These are phyloP conservation scores for Cephus cinctus DNA, from an alignment of 1,140 invertebrate genomes.

Conservation along the genomic window DNA sequence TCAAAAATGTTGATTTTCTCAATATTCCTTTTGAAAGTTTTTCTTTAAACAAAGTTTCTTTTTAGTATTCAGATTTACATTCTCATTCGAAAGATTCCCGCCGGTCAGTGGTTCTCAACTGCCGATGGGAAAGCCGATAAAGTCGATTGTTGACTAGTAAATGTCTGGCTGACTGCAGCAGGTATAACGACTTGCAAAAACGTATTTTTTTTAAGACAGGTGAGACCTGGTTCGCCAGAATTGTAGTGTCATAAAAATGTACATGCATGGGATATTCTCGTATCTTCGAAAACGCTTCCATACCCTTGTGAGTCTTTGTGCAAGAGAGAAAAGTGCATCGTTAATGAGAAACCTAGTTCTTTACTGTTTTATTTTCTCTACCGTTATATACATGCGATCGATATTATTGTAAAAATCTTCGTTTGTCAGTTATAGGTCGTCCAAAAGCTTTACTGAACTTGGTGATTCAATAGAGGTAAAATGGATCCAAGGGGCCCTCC, in stretches of 20 bases:
- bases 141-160: constrained; percentile 5
- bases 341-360: neutral
- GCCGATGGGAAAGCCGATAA: constrained; percentile 5
- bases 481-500: constrained; percentile 54
- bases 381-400: neutral
- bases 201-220: neutral
- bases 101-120: too few species aligned
- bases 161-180: neutral
- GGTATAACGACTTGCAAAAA: neutral
- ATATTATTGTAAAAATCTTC: neutral
- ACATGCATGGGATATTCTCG: neutral
- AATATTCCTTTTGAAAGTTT: too few species aligned
- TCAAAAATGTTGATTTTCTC: too few species aligned
- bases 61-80: too few species aligned
- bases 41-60: too few species aligned
- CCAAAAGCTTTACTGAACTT: neutral
- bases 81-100: too few species aligned
- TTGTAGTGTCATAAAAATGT: neutral
- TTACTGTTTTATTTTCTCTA: neutral
- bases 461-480: constrained; percentile 13
- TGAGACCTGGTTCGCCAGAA: neutral
- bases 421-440: neutral
- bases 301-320: neutral
- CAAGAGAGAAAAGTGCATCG: neutral
- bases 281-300: neutral